A percentile compares a stretch with the other conserved stretches of the same genome.
Conservation (phyloP, 2,797 vertebrate genomes). For the Pseudochirops cupreus region DNA sequence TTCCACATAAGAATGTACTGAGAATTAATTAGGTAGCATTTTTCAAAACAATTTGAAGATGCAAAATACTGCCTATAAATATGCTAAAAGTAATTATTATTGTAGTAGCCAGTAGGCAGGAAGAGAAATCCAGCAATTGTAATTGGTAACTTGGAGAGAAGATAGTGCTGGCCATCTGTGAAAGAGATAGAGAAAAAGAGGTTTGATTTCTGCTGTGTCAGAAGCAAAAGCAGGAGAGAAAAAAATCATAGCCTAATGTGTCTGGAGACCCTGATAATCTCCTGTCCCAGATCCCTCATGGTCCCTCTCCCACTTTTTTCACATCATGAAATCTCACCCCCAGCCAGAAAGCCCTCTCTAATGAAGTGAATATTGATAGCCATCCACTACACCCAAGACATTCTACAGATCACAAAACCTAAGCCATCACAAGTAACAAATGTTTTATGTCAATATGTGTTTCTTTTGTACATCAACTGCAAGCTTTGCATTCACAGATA, state of each 20-base stretch:
- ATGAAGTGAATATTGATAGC: slow-evolving; percentile 17
- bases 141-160: slow-evolving; percentile 33
- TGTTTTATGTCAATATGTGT: slow-evolving; percentile 24
- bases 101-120: slow-evolving; percentile 27
- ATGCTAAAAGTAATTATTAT: slow-evolving; percentile 51
- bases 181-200: slow-evolving; percentile 11
- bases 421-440: slow-evolving; percentile 14
- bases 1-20: slow-evolving; percentile 48
- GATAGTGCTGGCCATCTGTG: slow-evolving; percentile 5
- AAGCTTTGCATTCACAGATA: not conserved
- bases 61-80: slow-evolving; percentile 48
- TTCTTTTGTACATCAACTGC: not conserved
- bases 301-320: not conserved
- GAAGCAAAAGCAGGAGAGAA: not conserved
- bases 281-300: slow-evolving; percentile 37
- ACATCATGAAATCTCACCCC: not conserved
- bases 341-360: slow-evolving; percentile 7
- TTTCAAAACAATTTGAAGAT: slow-evolving; percentile 63
- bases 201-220: not conserved
- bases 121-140: not conserved
- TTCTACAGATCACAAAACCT: slow-evolving; percentile 1
- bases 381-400: not conserved
- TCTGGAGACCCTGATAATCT: slow-evolving; percentile 35
- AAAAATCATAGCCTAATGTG: not conserved
- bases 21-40: slow-evolving; percentile 50